Conservation (phyloP, 2,888 invertebrate genomes). For the Drosophila eohydei region DNA sequence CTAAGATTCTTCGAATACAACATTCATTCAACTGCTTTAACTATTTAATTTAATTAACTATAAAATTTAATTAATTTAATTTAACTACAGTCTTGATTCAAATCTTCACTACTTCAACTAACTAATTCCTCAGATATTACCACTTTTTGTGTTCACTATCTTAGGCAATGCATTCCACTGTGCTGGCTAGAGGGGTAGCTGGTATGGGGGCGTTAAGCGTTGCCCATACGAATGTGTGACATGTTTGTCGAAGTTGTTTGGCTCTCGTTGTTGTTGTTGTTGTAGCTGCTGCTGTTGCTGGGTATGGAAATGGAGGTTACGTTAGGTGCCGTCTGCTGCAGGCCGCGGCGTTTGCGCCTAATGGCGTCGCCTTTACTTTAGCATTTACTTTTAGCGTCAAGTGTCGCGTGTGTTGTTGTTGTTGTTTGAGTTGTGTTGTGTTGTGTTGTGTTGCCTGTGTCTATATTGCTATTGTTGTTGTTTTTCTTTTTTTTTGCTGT, state of each 20-base stretch:
- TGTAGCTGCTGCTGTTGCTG: constrained; percentile 24
- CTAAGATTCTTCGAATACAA: too few species aligned
- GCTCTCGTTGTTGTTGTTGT: constrained; percentile 37
- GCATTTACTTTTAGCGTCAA: constrained; percentile 80
- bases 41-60: too few species aligned
- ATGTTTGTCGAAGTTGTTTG: constrained; percentile 80
- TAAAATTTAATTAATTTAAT: too few species aligned
- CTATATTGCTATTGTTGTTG: constrained; percentile 4
- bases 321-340: constrained; percentile 56
- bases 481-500: constrained; percentile 43
- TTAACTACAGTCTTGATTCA: too few species aligned
- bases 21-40: too few species aligned
- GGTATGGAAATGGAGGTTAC: constrained; percentile 54
- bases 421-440: constrained; percentile 33
- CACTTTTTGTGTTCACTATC: background rate
- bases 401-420: constrained; percentile 58
- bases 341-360: constrained; percentile 68
- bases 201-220: constrained; percentile 34
- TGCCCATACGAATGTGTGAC: constrained; percentile 76
- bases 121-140: background rate
- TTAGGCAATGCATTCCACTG: constrained; percentile 45
- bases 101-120: too few species aligned
- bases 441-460: constrained; percentile 24
- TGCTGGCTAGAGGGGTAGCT: constrained; percentile 29
- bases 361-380: constrained; percentile 65